phyloP scores from a whole-genome alignment of 2,113 vertebrate genomes.

The Rostratula benghalensis region DNA sequence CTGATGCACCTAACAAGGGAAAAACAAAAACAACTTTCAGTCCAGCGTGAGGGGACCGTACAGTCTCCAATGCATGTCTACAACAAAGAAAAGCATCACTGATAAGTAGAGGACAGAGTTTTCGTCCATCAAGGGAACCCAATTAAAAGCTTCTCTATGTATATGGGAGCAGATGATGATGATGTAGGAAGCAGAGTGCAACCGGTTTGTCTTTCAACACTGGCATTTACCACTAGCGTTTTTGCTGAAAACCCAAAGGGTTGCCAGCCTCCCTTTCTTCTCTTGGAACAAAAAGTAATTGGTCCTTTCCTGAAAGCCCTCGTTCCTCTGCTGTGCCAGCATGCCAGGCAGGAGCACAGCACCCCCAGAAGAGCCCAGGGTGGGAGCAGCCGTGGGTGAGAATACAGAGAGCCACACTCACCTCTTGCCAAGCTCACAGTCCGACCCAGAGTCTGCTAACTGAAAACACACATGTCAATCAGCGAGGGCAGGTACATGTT shows the following conservation, averaged over 20 bases:
- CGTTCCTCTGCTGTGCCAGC: rapidly evolving
- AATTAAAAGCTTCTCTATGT: neutral
- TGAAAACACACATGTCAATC: slow-evolving; percentile 44
- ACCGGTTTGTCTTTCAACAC: neutral
- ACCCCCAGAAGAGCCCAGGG: neutral
- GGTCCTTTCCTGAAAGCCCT: neutral
- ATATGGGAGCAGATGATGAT: neutral
- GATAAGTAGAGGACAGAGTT: neutral
- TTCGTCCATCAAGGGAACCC: neutral
- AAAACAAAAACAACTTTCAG: neutral
- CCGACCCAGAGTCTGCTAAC: slow-evolving; percentile 5
- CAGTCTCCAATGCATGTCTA: rapidly evolving
- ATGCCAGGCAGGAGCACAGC: neutral
- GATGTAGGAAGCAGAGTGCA: neutral
- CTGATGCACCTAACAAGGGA: slow-evolving; percentile 46
- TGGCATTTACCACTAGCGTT: rapidly evolving
- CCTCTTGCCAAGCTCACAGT: slow-evolving; percentile 23
- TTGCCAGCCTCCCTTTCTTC: neutral
- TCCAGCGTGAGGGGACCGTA: rapidly evolving
- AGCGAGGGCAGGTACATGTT: neutral
- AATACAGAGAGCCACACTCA: neutral
- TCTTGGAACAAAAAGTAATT: neutral
- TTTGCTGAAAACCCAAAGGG: neutral
- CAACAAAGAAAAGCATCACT: neutral
- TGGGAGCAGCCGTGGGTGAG: neutral